phyloP scores from a whole-genome alignment of 30 jellyfish, hydroid and myxozoan species.

The Cassiopea xamachana region DNA sequence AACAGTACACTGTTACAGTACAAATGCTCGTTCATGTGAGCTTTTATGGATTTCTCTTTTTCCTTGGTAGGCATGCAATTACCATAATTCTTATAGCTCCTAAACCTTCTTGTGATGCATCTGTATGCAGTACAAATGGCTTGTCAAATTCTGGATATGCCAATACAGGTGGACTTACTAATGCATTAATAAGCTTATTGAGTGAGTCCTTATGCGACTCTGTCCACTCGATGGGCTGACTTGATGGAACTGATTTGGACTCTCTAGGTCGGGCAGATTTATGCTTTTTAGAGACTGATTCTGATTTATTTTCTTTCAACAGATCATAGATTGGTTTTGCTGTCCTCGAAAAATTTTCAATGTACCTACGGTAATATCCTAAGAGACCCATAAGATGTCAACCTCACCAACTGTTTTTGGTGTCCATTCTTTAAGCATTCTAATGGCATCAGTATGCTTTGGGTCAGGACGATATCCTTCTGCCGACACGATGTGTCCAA shows the following conservation, averaged over 20 bases:
- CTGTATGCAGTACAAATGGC: neutral
- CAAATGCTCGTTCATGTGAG: too few species aligned
- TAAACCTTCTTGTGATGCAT: neutral
- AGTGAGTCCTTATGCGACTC: neutral
- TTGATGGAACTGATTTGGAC: constrained; percentile 17
- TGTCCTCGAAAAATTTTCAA: constrained; percentile 16
- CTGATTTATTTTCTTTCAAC: constrained; percentile 5
- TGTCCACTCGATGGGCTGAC: neutral
- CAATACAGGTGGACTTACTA: neutral
- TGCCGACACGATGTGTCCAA: constrained; percentile 54
- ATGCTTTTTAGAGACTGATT: neutral
- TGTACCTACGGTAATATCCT: constrained; percentile 32
- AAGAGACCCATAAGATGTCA: constrained; percentile 37
- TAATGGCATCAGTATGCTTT: constrained; percentile 30
- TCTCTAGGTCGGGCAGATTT: neutral
- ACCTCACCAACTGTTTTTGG: constrained; percentile 17
- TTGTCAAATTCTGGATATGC: neutral
- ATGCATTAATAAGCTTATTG: neutral
- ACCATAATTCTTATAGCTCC: too few species aligned
- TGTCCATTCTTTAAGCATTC: neutral
- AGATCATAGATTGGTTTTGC: constrained; percentile 44
- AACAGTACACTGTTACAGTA: too few species aligned
- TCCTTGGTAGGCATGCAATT: too few species aligned
- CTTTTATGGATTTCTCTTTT: too few species aligned
- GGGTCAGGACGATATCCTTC: constrained; percentile 40